A percentile compares a stretch with the other conserved stretches of the same genome.
Conservation (phyloP, 2,888 invertebrate genomes). For the Dryococelus australis region DNA sequence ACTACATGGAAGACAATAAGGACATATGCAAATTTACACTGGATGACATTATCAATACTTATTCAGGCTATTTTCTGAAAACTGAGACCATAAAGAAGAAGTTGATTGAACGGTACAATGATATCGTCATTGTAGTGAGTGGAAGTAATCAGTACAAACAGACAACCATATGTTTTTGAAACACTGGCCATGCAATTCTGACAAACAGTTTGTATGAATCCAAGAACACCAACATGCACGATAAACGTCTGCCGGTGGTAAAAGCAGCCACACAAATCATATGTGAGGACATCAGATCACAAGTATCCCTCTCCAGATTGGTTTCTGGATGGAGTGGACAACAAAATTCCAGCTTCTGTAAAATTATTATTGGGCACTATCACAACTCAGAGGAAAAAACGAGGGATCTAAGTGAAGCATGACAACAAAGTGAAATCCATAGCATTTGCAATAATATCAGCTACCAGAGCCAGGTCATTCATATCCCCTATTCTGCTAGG, state of each 20-base stretch:
- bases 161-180: not conserved
- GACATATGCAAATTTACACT: no score
- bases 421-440: not conserved
- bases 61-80: no score
- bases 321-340: not conserved
- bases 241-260: not conserved
- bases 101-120: not conserved
- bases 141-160: slow-evolving; percentile 6
- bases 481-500: not conserved
- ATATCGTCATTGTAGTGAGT: not conserved
- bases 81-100: no score
- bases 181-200: not conserved
- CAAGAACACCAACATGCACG: not conserved
- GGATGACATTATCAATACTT: no score
- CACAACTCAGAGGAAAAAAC: not conserved
- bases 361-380: not conserved
- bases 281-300: slow-evolving; percentile 20
- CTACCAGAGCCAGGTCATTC: not conserved
- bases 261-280: no score
- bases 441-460: not conserved
- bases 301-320: not conserved
- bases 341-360: not conserved
- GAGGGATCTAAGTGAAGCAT: not conserved
- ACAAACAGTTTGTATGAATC: not conserved
- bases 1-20: not conserved